Base-by-base conservation (phyloP, 2,113 vertebrate genomes). In the Mus spicilegus region DNA sequence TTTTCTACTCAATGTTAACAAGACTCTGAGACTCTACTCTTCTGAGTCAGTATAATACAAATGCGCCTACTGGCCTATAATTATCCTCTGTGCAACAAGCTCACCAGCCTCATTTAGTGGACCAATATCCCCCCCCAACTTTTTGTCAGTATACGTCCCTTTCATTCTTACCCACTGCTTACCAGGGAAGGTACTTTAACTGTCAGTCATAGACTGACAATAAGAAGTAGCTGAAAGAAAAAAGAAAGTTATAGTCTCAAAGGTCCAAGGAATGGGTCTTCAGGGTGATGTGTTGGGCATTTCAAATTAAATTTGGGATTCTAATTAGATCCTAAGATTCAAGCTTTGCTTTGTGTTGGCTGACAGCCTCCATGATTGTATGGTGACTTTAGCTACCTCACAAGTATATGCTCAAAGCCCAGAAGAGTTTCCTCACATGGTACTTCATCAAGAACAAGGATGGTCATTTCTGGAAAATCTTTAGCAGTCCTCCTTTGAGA, bases 101-200 rank as follows among this genome's bases (percentile, higher is more conserved):
- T 36, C 42, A 39, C 67, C 10, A 56, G 24, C 5, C 36, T 93
- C 10, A 33, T 69, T 81, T 33, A 58, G 49, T 80, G 36, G 12
- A 26, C 46, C 0, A 78, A 22, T 3, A 2, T 49, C 65, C 58
- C 28, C 8, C 65, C 13, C 42, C 42, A 42, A 42, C 42, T 72
- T 93, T 39, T 42, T 89, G 51, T 46, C 33, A 20, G 67, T 89
- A 36, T 51, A 3, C 42, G 20, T 16, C 33, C 49, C 33, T 91
- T 36, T 33, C 11, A 36, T 46, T 8, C 1, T 42, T 6, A n/a
- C 2, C 42, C 17, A 63, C 1, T 1, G 3, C 22, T 13, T 58
- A 80, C 9, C 24, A 72, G n/a, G 84, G 72, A 61, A 4, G 19
- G 49, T 67, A 42, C 17, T 49, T 92, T 7, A 86, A 69, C 49